Base-by-base conservation (phyloP, 2,888 invertebrate genomes). In the Catotricha subobsoleta region DNA sequence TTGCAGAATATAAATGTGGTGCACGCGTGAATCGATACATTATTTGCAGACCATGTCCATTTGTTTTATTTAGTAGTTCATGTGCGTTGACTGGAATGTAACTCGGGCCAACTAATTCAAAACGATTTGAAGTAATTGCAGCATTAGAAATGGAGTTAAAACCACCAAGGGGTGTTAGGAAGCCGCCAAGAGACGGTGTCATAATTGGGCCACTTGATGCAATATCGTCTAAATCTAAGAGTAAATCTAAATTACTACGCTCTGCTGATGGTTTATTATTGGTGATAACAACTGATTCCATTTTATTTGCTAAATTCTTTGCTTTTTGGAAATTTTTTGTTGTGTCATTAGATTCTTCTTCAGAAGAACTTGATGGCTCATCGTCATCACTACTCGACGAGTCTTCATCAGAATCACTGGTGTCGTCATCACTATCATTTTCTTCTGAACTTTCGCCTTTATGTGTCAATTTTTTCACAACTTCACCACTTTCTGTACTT, bases 171-270 rank as follows among this genome's bases (percentile, higher is more conserved):
- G 82, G 80, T 2, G 80, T 76, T 27, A 83, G 63, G 52, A 84
- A 74, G 2, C 81, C 82, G 34, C 84, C 84, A 27, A 79, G 64
- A 1, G 83, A 83, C 45, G 87, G 86, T 25, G 84, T 84, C 74
- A 87, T 76, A 25, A 63, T 31, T 6, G 59, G 57, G 2, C 57
- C 60, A 10, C 81, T 73, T 36, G 84, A 82, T 29, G 77, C 73
- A 42, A 74, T 74, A 54, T 75, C 74, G 56, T 82, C 84, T 48
- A 92, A 65, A 55, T 90, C 90, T 29, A 92, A 59, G 9, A 92
- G 65, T 13, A 91, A 64, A 60, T 91, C 90, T 47, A 87, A 61
- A 62, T 86, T 86, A 5, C 78, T 66, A 55, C 74, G 68, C 25
- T 54, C 61, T 2, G 45, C 44, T 42, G 10, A n/a, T 28, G 35